Conservation (phyloP, 1,140 invertebrate genomes). For the Lethocerus indicus region DNA sequence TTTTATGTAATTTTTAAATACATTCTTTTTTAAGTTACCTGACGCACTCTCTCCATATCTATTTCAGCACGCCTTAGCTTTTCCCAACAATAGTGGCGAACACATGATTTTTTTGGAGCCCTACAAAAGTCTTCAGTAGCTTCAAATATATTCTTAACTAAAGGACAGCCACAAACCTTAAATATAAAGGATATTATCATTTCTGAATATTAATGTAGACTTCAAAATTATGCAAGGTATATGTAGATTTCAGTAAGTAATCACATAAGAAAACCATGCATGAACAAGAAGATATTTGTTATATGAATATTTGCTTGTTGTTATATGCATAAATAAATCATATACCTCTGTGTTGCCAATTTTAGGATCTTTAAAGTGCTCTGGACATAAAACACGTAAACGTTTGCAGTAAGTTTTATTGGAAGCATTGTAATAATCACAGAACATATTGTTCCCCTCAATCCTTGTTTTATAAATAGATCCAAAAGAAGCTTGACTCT, state of each 20-base stretch:
- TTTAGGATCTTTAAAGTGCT: constrained; percentile 94
- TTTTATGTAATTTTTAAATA: too few relatives aligned
- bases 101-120: constrained; percentile 77
- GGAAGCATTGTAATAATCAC: constrained; percentile 83
- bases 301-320: not conserved
- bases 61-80: constrained; percentile 79
- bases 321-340: not conserved
- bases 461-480: constrained; percentile 87
- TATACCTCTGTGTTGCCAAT: constrained; percentile 53
- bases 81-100: constrained; percentile 90
- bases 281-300: not conserved
- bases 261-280: not conserved
- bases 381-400: constrained; percentile 86
- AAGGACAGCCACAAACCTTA: constrained; percentile 75
- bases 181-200: constrained; percentile 6
- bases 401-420: constrained; percentile 92
- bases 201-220: not conserved
- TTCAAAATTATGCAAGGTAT: not conserved
- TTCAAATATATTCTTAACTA: constrained; percentile 68
- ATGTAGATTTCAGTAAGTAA: not conserved
- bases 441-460: constrained; percentile 93
- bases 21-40: too few relatives aligned
- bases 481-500: constrained; percentile 92
- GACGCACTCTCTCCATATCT: constrained; percentile 44
- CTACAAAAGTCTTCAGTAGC: constrained; percentile 68